phyloP scores from a whole-genome alignment of 2,888 invertebrate genomes.

The Holacanthella duospinosa region DNA sequence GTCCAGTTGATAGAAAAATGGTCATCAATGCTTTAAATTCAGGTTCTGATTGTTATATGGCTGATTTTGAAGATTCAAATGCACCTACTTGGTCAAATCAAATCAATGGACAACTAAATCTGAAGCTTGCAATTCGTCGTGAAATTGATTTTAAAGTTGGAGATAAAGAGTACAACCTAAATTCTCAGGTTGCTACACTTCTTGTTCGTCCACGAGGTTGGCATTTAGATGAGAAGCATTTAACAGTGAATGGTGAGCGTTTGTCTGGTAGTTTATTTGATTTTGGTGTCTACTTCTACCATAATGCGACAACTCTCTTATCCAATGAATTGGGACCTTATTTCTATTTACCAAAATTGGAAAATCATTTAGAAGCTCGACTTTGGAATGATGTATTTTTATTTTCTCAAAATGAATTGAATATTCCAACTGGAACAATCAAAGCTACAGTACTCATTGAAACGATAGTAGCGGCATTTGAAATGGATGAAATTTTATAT shows the following conservation, averaged over 20 bases:
- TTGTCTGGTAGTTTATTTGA: constrained; percentile 27
- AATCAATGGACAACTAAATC: constrained; percentile 22
- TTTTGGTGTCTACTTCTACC: constrained; percentile 25
- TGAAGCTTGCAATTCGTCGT: constrained; percentile 22
- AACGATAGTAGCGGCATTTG: constrained; percentile 27
- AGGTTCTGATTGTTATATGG: constrained; percentile 29
- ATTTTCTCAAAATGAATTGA: constrained; percentile 21
- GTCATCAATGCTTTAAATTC: constrained; percentile 29
- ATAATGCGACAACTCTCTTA: constrained; percentile 22
- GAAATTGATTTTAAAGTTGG: constrained; percentile 22
- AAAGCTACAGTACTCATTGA: constrained; percentile 29
- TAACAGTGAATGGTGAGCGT: constrained; percentile 16
- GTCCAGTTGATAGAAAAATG: constrained; percentile 31
- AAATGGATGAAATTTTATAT: constrained; percentile 30
- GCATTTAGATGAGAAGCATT: constrained; percentile 30
- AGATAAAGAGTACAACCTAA: constrained; percentile 26
- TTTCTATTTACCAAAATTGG: constrained; percentile 28
- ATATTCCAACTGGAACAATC: constrained; percentile 21
- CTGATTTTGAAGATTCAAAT: constrained; percentile 29
- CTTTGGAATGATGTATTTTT: constrained; percentile 29
- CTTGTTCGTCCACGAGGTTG: constrained; percentile 26
- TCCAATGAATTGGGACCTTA: constrained; percentile 22
- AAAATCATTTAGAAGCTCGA: constrained; percentile 26
- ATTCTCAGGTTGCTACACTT: constrained; percentile 20
- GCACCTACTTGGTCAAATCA: constrained; percentile 27